These are phyloP conservation scores for Pantherophis vulpinus DNA, from an alignment of 2,797 vertebrate genomes.

Conservation along the genomic window DNA sequence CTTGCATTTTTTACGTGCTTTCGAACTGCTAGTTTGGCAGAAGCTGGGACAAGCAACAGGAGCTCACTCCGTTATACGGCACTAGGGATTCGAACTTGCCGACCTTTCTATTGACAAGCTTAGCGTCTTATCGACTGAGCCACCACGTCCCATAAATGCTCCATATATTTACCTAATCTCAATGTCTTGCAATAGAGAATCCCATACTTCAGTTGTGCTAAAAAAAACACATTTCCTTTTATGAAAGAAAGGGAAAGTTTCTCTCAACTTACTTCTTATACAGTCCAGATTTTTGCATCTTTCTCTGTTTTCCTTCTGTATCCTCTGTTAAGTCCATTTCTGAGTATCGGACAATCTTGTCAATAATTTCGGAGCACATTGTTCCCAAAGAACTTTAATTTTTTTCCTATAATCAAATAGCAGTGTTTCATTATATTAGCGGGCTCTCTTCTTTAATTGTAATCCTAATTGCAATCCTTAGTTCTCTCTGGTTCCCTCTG, in stretches of 20 bases:
- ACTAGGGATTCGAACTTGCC: too few relatives aligned
- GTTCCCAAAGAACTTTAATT: not conserved
- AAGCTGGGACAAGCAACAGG: too few relatives aligned
- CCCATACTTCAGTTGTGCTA: not conserved
- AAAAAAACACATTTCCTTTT: not conserved
- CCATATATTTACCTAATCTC: not conserved
- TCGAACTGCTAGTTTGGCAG: too few relatives aligned
- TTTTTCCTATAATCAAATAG: not conserved
- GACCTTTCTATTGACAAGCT: too few relatives aligned
- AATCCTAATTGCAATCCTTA: not conserved
- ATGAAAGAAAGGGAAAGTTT: not conserved
- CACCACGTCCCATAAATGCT: too few relatives aligned
- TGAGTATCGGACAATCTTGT: not conserved
- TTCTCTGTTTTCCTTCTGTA: not conserved
- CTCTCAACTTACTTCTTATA: not conserved
- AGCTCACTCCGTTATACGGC: too few relatives aligned
- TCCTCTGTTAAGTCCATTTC: not conserved
- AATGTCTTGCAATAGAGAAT: not conserved
- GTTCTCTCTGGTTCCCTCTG: not conserved
- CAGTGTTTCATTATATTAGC: not conserved
- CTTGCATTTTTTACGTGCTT: too few relatives aligned
- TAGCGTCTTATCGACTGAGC: too few relatives aligned
- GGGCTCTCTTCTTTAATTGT: not conserved
- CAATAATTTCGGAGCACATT: not conserved
- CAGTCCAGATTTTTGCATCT: not conserved